Conservation (phyloP, 2,113 vertebrate species). For the Ancistrus triradiatus region DNA sequence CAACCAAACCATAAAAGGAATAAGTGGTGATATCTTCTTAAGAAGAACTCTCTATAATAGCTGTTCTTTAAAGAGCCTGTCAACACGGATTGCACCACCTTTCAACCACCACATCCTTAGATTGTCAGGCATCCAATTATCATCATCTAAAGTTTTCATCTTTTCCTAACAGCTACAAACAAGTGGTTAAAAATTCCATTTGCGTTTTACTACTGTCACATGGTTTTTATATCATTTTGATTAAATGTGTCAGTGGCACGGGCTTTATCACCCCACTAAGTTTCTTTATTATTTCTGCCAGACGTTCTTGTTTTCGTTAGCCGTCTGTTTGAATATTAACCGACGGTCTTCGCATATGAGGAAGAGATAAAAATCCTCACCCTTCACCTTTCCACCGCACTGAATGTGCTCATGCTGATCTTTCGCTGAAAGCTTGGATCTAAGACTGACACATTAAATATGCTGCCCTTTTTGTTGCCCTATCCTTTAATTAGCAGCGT, state of each 20-base stretch:
- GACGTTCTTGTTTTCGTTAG: background rate
- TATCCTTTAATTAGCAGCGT: slow-evolving; percentile 29
- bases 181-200: background rate
- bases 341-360: slow-evolving; percentile 22
- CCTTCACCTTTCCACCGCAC: slow-evolving; percentile 28
- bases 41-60: slow-evolving; percentile 9
- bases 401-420: background rate
- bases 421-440: slow-evolving; percentile 6
- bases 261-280: background rate
- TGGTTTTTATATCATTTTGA: background rate
- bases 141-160: slow-evolving; percentile 19
- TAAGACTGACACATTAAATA: slow-evolving; percentile 20
- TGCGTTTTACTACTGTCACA: background rate
- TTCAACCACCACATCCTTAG: background rate
- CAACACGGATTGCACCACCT: background rate
- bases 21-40: slow-evolving; percentile 15
- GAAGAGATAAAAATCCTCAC: slow-evolving; percentile 35
- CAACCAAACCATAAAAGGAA: slow-evolving; percentile 23
- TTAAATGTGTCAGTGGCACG: background rate
- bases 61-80: slow-evolving; percentile 26
- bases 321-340: slow-evolving; percentile 18
- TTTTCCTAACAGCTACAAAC: too few species aligned
- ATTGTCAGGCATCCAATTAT: slow-evolving; percentile 9
- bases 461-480: slow-evolving; percentile 14
- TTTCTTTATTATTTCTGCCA: slow-evolving; percentile 21